Percentiles rank a stretch among this genome's conserved stretches.
phyloP scores from a whole-genome alignment of 2,797 vertebrate genomes.

The Triplophysa bombifrons region DNA sequence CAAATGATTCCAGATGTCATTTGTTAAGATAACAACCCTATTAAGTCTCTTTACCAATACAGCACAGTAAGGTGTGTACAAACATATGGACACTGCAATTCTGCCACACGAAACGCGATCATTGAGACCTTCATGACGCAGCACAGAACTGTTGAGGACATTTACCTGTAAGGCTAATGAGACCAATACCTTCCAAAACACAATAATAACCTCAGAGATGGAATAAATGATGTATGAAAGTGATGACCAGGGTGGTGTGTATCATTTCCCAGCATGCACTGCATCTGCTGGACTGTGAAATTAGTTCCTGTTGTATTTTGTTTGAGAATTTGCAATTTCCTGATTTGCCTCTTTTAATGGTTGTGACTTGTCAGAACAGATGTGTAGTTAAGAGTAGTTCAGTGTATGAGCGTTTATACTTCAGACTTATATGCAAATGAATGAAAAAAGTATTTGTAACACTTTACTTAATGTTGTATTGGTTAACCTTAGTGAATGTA shows the following conservation, averaged over 20 bases:
- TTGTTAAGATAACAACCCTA: constrained; percentile 55
- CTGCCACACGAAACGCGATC: constrained; percentile 6
- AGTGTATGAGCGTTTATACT: neutral
- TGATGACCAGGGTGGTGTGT: constrained; percentile 10
- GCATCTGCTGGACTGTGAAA: constrained; percentile 38
- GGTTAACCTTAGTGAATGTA: too few species aligned
- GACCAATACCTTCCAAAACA: constrained; percentile 21
- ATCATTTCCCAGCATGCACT: constrained; percentile 28
- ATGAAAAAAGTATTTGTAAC: neutral
- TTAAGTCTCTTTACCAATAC: constrained; percentile 16
- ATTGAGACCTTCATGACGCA: constrained; percentile 19
- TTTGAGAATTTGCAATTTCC: neutral
- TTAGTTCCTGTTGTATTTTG: constrained; percentile 7
- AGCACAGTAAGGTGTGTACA: constrained; percentile 8
- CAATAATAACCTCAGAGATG: constrained; percentile 18
- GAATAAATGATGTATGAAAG: constrained; percentile 32
- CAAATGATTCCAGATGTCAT: constrained; percentile 60
- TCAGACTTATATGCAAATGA: constrained; percentile 8
- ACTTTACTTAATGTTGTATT: too few species aligned
- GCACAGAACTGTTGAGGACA: constrained; percentile 1
- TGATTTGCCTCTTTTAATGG: constrained; percentile 16
- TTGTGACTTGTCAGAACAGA: neutral
- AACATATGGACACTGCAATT: constrained; percentile 16
- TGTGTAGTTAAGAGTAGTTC: neutral
- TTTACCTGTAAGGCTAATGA: constrained; percentile 28